phyloP scores from a whole-genome alignment of 2,888 invertebrate genomes.

The Trachelus stipa region DNA sequence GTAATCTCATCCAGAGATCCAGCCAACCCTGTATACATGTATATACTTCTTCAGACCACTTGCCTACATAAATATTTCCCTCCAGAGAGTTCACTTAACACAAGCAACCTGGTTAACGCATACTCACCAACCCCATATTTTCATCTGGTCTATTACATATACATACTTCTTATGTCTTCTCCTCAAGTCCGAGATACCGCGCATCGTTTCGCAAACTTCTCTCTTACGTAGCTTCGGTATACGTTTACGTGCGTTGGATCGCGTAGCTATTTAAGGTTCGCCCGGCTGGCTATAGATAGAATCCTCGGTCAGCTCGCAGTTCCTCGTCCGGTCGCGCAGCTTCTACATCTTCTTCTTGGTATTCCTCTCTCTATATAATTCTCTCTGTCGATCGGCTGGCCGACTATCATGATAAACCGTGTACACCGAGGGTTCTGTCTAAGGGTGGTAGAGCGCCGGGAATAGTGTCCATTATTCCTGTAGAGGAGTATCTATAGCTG shows the following conservation, averaged over 20 bases:
- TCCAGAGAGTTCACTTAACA: background rate
- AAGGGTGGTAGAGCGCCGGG: background rate
- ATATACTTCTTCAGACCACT: background rate
- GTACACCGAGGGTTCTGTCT: background rate
- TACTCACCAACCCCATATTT: background rate
- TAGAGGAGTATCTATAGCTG: background rate
- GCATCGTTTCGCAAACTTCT: background rate
- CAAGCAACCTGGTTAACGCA: background rate
- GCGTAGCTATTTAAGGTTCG: constrained; percentile 63
- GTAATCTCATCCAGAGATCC: constrained; percentile 15
- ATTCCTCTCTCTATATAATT: background rate
- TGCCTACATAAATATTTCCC: background rate
- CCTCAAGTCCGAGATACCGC: background rate
- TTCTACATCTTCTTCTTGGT: background rate
- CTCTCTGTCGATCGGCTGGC: background rate
- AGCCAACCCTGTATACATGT: background rate
- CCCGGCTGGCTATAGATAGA: constrained; percentile 64
- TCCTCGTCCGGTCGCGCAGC: constrained; percentile 22
- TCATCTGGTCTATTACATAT: background rate
- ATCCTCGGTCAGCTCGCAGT: constrained; percentile 35
- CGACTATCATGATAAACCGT: background rate
- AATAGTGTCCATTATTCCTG: background rate
- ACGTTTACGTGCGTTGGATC: background rate
- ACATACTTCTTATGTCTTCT: background rate
- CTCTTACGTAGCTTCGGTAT: background rate